Conservation (phyloP, 2,113 vertebrate species). For the Lasiurus borealis region DNA sequence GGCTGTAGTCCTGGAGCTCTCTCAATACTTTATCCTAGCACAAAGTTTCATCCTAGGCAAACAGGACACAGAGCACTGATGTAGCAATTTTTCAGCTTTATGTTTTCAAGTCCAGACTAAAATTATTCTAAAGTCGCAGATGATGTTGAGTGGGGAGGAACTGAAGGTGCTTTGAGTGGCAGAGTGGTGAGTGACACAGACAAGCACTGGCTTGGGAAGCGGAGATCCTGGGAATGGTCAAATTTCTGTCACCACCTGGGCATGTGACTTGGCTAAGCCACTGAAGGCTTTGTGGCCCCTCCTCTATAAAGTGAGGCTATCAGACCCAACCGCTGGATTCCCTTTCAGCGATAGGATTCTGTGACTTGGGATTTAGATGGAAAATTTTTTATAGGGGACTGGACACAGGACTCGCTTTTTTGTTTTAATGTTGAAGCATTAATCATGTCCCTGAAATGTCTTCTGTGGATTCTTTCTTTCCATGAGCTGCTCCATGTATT, state of each 20-base stretch:
- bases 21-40: neutral
- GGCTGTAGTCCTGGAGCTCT: neutral
- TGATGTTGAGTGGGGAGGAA: neutral
- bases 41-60: neutral
- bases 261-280: neutral
- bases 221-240: too few relatives aligned
- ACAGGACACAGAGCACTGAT: neutral
- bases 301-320: neutral
- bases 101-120: neutral
- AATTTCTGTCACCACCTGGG: neutral
- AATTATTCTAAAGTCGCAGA: neutral
- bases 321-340: neutral
- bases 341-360: neutral
- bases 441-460: neutral
- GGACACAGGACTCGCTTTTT: neutral
- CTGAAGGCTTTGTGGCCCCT: neutral
- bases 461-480: constrained; percentile 24
- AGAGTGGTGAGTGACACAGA: neutral
- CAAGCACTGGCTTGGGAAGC: neutral
- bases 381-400: neutral
- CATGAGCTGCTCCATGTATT: neutral
- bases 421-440: neutral
- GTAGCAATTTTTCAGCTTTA: neutral
- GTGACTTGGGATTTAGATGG: neutral
- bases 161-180: neutral